Conservation (phyloP, 2,113 vertebrate species). For the Crotalus horridus region DNA sequence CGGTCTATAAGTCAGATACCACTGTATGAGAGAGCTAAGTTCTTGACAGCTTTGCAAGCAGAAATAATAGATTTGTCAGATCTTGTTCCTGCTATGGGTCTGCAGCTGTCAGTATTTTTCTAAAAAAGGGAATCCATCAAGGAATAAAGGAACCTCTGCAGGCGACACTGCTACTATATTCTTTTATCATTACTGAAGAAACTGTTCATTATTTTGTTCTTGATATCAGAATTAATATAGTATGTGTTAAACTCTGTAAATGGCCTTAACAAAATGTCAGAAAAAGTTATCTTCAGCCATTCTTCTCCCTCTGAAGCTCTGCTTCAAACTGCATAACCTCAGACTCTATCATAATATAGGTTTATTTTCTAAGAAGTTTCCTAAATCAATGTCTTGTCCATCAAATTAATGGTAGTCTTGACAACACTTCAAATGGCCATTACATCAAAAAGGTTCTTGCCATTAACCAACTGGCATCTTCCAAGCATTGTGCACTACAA, state of each 20-base stretch:
- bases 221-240: neutral
- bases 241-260: conserved; percentile 1
- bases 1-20: neutral
- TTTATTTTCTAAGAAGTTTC: neutral
- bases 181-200: conserved; percentile 21
- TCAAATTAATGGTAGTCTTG: neutral
- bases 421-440: neutral
- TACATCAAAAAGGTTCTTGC: neutral
- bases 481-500: neutral
- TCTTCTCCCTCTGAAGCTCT: neutral
- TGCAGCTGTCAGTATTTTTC: conserved; percentile 22
- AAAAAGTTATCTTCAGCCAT: neutral
- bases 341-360: neutral
- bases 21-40: neutral
- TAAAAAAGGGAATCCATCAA: conserved; percentile 19
- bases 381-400: neutral
- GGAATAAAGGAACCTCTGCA: neutral
- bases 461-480: neutral
- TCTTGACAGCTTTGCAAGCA: conserved; percentile 25
- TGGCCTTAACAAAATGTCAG: neutral
- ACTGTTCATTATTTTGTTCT: neutral
- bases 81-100: neutral
- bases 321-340: neutral
- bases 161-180: neutral
- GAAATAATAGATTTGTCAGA: conserved; percentile 15